These are phyloP conservation scores for Candoia aspera DNA, from an alignment of 2,113 vertebrate genomes.

Conservation along the genomic window DNA sequence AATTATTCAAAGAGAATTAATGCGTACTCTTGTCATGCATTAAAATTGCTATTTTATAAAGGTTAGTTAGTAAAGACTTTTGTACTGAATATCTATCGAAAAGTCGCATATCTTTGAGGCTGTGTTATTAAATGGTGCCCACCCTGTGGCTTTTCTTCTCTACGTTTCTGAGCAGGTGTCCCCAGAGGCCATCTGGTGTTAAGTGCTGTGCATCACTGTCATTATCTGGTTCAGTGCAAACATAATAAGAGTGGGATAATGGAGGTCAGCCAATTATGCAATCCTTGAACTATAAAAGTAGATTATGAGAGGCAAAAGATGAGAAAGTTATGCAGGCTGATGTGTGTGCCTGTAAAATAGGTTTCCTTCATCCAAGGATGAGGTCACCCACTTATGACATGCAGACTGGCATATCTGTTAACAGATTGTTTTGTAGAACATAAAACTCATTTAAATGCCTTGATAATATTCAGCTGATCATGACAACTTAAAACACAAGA, in stretches of 20 bases:
- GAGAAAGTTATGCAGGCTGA: constrained; percentile 34
- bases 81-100: background rate
- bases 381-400: constrained; percentile 9
- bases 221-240: constrained; percentile 49
- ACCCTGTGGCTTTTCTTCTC: background rate
- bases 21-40: background rate
- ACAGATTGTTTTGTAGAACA: background rate
- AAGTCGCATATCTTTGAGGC: background rate
- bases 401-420: background rate
- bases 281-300: constrained; percentile 54
- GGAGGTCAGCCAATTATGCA: constrained; percentile 65
- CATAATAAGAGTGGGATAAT: constrained; percentile 48
- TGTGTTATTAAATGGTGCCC: background rate
- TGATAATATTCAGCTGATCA: constrained; percentile 24
- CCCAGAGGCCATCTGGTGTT: constrained; percentile 8
- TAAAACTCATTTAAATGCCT: background rate
- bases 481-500: background rate
- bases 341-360: constrained; percentile 56
- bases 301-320: constrained; percentile 51
- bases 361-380: constrained; percentile 44
- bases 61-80: background rate
- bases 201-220: constrained; percentile 27
- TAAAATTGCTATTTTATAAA: background rate
- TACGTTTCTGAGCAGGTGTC: background rate
- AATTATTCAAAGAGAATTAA: background rate